Base-by-base conservation (phyloP, 1,140 invertebrate species). In the Drosophila nebulosa region DNA sequence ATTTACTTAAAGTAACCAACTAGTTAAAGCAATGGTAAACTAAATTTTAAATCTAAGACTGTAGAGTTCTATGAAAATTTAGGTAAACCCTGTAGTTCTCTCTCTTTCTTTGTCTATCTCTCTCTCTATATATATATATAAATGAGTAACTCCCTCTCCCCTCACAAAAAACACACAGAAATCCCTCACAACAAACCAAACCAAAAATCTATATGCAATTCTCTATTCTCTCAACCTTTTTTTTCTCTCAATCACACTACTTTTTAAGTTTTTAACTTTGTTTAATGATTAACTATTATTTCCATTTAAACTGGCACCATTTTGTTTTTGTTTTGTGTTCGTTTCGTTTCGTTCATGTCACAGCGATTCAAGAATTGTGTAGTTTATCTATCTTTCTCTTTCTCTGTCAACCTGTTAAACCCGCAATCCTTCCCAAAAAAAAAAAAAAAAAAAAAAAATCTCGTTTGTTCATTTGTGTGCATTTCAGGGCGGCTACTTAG, bases 401-500 rank as follows among this genome's bases (percentile, higher is more conserved):
- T n/a, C n/a, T n/a, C n/a, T n/a, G n/a, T n/a, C n/a, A n/a, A n/a
- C n/a, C n/a, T n/a, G n/a, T n/a, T n/a, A 51, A 59, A 39, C 18
- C 78, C 73, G 68, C 61, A 81, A 63, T 74, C 78, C 78, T 78
- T 59, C 66, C 81, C 81, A 65, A 86, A 85, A 85, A 57, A 57
- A 27, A 57, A 30, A 57, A 57, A 27, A 57, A 30, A n/a, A n/a
- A n/a, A n/a, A n/a, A 57, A 57, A 27, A 57, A 30, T 89, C 76
- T 90, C 72, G 89, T 86, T 90, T 88, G 78, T 81, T 80, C 80
- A 84, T 89, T 85, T 84, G 74, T 90, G 91, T 90, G 69, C 81
- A 90, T 91, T 94, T 91, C 95, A 96, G 95, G 95, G 95, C 94
- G 96, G 96, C 94, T 96, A 96, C 95, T 95, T 97, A 93, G 96